phyloP scores from a whole-genome alignment of 2,888 invertebrate species.

The Heliconius ismenius region DNA sequence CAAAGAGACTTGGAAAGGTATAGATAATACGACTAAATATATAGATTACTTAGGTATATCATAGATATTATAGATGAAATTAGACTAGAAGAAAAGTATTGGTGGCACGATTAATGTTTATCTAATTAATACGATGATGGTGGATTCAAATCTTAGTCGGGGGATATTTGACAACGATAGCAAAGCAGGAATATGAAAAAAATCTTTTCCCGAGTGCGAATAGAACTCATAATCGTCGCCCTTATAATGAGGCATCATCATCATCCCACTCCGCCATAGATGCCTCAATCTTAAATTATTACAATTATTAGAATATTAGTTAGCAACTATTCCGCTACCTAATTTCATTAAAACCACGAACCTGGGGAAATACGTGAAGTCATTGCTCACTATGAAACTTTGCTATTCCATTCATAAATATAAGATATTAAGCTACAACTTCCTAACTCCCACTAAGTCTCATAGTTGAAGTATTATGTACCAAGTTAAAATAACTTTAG shows the following conservation, averaged over 20 bases:
- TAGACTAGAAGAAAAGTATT: neutral
- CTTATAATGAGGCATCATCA: too few relatives aligned
- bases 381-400: slow-evolving; percentile 37
- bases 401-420: slow-evolving; percentile 42
- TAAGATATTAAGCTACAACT: slow-evolving; percentile 35
- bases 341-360: slow-evolving; percentile 31
- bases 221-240: too few relatives aligned
- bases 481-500: slow-evolving; percentile 17
- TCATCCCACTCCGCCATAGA: neutral
- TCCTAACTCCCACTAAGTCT: slow-evolving; percentile 26
- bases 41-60: neutral
- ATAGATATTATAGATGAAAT: neutral
- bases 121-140: neutral
- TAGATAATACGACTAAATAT: neutral
- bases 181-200: too few relatives aligned
- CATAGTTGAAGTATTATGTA: slow-evolving; percentile 19
- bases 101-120: neutral
- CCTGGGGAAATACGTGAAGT: slow-evolving; percentile 36
- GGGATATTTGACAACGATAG: too few relatives aligned
- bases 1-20: slow-evolving; percentile 12
- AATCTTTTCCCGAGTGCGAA: too few relatives aligned
- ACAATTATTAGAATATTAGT: neutral
- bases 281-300: neutral
- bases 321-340: neutral
- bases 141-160: neutral